phyloP scores from a whole-genome alignment of 2,113 vertebrate genomes.

The Gopherus flavomarginatus region DNA sequence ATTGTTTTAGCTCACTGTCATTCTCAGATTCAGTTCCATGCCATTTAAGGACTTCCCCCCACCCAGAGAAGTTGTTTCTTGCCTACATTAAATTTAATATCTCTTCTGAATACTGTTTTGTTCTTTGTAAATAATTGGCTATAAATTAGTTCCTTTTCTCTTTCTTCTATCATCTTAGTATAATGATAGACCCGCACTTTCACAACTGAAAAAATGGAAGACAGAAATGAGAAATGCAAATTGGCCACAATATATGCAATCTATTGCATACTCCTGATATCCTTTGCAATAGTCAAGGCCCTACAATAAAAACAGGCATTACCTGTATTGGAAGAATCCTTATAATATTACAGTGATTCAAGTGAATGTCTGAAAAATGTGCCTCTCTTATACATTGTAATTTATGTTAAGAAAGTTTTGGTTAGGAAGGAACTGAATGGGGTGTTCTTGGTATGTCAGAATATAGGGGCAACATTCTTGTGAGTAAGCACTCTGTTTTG shows the following conservation, averaged over 20 bases:
- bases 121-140: conserved; percentile 18
- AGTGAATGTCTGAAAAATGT: background rate
- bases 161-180: background rate
- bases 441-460: background rate
- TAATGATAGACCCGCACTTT: background rate
- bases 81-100: background rate
- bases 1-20: conserved; percentile 19
- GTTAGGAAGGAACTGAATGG: background rate
- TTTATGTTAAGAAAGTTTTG: background rate
- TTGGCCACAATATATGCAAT: background rate
- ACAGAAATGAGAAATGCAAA: background rate
- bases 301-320: background rate
- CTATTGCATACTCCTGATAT: background rate
- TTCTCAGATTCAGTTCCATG: background rate
- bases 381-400: background rate
- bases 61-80: background rate
- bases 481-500: background rate
- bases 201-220: background rate
- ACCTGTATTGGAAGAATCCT: background rate
- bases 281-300: background rate
- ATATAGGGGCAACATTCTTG: background rate
- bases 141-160: background rate
- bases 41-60: background rate
- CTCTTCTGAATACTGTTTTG: background rate
- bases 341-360: background rate